These are phyloP conservation scores for Whitmania pigra DNA, from an alignment of 1,140 invertebrate genomes.

Conservation along the genomic window DNA sequence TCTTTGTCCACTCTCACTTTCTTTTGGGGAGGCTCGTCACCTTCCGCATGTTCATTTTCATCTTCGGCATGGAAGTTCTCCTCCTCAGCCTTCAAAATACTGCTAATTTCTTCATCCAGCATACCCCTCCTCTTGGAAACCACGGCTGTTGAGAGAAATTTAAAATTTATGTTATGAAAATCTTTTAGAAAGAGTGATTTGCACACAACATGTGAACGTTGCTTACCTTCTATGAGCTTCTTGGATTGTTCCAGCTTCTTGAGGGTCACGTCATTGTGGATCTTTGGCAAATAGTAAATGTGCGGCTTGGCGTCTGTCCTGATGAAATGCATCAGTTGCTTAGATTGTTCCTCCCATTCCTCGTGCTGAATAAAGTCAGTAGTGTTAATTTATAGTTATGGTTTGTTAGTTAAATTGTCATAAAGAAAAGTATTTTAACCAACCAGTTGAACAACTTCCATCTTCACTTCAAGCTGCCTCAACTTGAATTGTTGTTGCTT, in stretches of 20 bases:
- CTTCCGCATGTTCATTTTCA: conserved; percentile 2
- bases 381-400: not conserved
- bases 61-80: conserved; percentile 5
- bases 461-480: conserved; percentile 73
- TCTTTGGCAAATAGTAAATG: conserved; percentile 74
- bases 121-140: not conserved
- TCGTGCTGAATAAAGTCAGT: conserved; percentile 48
- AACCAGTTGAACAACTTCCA: conserved; percentile 71
- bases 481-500: conserved; percentile 78
- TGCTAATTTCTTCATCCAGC: not conserved
- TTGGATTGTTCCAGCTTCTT: conserved; percentile 48
- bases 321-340: conserved; percentile 67
- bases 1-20: not conserved
- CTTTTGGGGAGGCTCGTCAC: not conserved
- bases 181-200: not conserved
- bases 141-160: not conserved
- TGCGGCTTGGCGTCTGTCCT: conserved; percentile 70
- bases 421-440: conserved; percentile 24
- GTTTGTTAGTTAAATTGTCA: not conserved
- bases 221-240: conserved; percentile 49
- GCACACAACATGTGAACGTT: not conserved
- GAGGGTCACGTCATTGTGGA: conserved; percentile 49
- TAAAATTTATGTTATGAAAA: not conserved
- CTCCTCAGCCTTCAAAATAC: not conserved
- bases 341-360: conserved; percentile 68